Conservation (phyloP, 2,113 vertebrate genomes). For the Coracopsis vasa region DNA sequence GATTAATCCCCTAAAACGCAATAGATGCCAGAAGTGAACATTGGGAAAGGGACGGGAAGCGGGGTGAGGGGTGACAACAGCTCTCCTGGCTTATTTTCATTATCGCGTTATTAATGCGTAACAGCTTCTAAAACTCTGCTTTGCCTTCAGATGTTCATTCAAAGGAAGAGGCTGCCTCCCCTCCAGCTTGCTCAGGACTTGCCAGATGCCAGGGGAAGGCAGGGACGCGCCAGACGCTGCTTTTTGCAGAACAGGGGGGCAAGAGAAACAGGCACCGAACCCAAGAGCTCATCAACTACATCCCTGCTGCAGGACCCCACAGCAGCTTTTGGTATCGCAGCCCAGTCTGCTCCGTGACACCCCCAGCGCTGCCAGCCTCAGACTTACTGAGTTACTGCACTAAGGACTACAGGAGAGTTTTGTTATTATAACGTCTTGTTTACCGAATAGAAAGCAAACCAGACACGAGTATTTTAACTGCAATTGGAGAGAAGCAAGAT, state of each 20-base stretch:
- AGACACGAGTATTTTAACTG: background rate
- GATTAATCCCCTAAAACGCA: rapidly evolving
- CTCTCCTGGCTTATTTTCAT: background rate
- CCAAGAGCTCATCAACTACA: rapidly evolving
- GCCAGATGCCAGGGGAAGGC: background rate
- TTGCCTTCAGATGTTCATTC: background rate
- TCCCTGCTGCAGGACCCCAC: background rate
- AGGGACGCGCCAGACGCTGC: background rate
- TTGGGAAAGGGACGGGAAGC: rapidly evolving
- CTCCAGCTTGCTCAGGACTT: background rate
- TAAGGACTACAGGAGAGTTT: background rate
- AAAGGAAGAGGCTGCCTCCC: background rate
- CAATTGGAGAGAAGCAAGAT: background rate
- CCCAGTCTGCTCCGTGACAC: background rate
- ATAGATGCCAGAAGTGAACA: rapidly evolving
- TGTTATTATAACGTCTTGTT: background rate
- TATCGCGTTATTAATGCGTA: rapidly evolving
- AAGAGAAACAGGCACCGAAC: background rate
- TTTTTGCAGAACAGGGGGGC: background rate
- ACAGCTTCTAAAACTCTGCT: background rate
- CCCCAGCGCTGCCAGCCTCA: background rate
- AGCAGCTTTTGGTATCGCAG: rapidly evolving
- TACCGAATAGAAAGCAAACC: background rate
- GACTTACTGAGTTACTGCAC: background rate
- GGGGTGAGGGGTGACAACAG: background rate